phyloP scores from a whole-genome alignment of 2,888 invertebrate genomes.

The Bellardia pandia region DNA sequence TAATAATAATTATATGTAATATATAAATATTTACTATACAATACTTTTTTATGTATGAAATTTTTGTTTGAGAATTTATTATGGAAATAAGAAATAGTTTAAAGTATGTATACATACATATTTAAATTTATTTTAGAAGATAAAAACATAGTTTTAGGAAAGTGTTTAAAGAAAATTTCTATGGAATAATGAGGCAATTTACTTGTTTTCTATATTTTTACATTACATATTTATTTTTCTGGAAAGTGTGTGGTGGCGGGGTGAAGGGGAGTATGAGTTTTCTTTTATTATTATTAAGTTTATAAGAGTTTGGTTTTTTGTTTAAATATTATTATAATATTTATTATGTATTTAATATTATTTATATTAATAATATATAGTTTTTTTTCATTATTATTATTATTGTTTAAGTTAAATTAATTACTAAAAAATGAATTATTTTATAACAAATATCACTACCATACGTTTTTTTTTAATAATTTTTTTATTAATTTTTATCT shows the following conservation, averaged over 20 bases:
- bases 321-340: slow-evolving; percentile 72
- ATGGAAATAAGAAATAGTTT: slow-evolving; percentile 29
- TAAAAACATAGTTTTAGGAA: too few relatives aligned
- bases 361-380: slow-evolving; percentile 64
- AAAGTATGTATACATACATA: not conserved
- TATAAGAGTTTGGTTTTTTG: slow-evolving; percentile 41
- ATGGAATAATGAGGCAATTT: slow-evolving; percentile 45
- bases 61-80: not conserved
- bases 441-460: slow-evolving; percentile 83
- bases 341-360: slow-evolving; percentile 62
- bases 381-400: slow-evolving; percentile 44
- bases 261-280: slow-evolving; percentile 49
- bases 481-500: slow-evolving; percentile 75
- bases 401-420: slow-evolving; percentile 77
- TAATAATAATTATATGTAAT: slow-evolving; percentile 62
- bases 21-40: slow-evolving; percentile 62
- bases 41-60: slow-evolving; percentile 48
- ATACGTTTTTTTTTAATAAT: slow-evolving; percentile 75
- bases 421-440: slow-evolving; percentile 80
- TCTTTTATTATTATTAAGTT: slow-evolving; percentile 70
- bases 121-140: too few relatives aligned
- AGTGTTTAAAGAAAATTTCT: not conserved
- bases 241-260: not conserved
- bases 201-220: slow-evolving; percentile 49
- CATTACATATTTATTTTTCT: not conserved